Evolutionary conservation across 2,113 vertebrate genomes (phyloP), one percentile per base, ranked within the genome.

Genomic region (Takifugu flavidus): DNA sequence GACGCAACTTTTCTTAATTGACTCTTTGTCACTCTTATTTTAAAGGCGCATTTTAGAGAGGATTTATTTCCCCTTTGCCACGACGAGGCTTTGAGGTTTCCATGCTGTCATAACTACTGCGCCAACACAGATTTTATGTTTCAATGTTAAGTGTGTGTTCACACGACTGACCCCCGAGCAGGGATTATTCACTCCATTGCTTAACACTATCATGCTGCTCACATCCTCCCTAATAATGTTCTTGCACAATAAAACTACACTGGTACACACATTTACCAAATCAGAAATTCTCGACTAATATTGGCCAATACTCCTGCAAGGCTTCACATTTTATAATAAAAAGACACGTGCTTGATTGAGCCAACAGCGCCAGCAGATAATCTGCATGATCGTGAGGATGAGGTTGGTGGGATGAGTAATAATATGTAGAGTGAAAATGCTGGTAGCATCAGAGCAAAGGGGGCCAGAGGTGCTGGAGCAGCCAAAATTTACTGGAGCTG

Each of bases 21-120:
- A 5, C 45, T 6, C 13, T 15, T 44, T 10, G 13, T 10, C 20
- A 28, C 56, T 58, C 50, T 45, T 25, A 0, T 20, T 61, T 55
- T 25, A 0, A 15, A 3, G 56, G 34, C 1, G 10, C 10, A 20
- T 49, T n/a, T 11, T 39, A 39, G 34, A 39, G 34, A 39, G 7
- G 3, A 49, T 49, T 63, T 25, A 65, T 56, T 83, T 75, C 74
- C 65, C 25, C 8, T 54, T 20, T 7, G 4, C 28, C 43, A n/a
- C 28, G 31, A n/a, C 31, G 13, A 57, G 29, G 4, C 46, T 20
- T 5, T 5, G 3, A 14, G 5, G 46, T 59, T 76, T 74, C 73
- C 64, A 58, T 52, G 63, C 47, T 43, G 53, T 65, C 67, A 61
- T 5, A 28, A 27, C 0, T 10, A 4, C 65, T 42, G 53, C 47